A percentile compares a stretch with the other conserved stretches of the same genome.
These are phyloP conservation scores for Penaeus indicus DNA, from an alignment of 1,140 invertebrate species.

Conservation along the genomic window DNA sequence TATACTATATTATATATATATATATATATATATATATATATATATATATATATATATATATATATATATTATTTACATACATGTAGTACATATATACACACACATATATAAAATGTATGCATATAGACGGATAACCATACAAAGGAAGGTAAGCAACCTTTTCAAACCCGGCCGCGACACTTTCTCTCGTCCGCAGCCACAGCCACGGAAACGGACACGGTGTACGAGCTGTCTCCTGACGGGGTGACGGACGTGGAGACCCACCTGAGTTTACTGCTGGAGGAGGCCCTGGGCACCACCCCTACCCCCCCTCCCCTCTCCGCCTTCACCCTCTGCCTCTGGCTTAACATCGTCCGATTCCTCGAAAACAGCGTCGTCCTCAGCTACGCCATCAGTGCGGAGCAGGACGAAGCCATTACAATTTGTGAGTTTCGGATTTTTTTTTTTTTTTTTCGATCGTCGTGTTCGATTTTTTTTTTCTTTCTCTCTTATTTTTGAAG, in stretches of 20 bases:
- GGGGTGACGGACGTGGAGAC: constrained; percentile 1
- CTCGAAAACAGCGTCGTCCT: constrained; percentile 37
- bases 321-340: constrained; percentile 36
- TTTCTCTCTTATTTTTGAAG: not conserved
- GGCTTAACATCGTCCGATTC: constrained; percentile 22
- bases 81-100: too few relatives aligned
- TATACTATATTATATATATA: too few relatives aligned
- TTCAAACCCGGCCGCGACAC: not conserved
- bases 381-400: constrained; percentile 34
- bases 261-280: constrained; percentile 7
- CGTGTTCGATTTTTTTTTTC: not conserved
- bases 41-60: too few relatives aligned
- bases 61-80: too few relatives aligned
- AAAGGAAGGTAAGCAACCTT: not conserved
- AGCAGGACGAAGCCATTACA: constrained; percentile 12
- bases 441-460: not conserved
- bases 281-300: not conserved
- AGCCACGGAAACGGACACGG: not conserved
- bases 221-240: constrained; percentile 28
- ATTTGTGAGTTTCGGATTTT: constrained; percentile 16
- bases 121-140: too few relatives aligned
- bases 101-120: too few relatives aligned
- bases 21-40: too few relatives aligned
- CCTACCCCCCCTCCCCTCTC: not conserved
- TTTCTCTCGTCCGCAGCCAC: not conserved